phyloP scores from a whole-genome alignment of 1,140 invertebrate genomes.

The Tachypleus tridentatus region DNA sequence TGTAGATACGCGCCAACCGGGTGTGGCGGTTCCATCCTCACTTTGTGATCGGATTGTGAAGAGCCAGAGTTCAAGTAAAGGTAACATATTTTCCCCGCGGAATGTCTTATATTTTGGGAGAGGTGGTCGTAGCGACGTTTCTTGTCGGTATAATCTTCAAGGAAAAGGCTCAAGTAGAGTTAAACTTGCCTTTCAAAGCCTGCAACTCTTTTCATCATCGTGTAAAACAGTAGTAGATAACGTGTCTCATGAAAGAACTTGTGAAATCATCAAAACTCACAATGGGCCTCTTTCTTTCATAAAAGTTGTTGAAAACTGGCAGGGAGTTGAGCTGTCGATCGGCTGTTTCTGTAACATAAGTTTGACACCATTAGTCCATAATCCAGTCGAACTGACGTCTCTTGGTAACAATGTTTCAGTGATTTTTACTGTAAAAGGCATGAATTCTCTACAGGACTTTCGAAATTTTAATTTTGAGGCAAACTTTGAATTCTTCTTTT shows the following conservation, averaged over 20 bases:
- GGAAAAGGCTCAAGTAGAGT: conserved; percentile 10
- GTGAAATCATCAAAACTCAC: conserved; percentile 10
- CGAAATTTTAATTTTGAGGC: conserved; percentile 67
- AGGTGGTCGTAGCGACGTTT: conserved; percentile 16
- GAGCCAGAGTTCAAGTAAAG: conserved; percentile 4
- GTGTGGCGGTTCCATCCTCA: background rate
- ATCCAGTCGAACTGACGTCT: conserved; percentile 56
- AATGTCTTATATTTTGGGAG: conserved; percentile 21
- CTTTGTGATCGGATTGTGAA: conserved; percentile 3
- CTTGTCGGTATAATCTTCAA: conserved; percentile 16
- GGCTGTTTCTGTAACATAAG: conserved; percentile 62
- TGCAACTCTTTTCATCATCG: conserved; percentile 11
- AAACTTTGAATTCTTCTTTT: conserved; percentile 60
- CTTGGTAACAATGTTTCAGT: conserved; percentile 59
- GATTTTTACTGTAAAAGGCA: conserved; percentile 64
- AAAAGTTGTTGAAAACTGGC: conserved; percentile 19
- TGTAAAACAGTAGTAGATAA: conserved; percentile 17
- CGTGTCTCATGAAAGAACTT: conserved; percentile 9
- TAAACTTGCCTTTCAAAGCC: conserved; percentile 8
- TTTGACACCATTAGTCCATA: conserved; percentile 35
- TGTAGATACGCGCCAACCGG: conserved; percentile 10
- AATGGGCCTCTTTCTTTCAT: conserved; percentile 12
- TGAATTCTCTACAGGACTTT: conserved; percentile 70
- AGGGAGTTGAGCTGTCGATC: conserved; percentile 37
- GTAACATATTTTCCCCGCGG: conserved; percentile 13